These are phyloP conservation scores for Tetramorium simillimum DNA, from an alignment of 1,140 invertebrate genomes.

Conservation along the genomic window DNA sequence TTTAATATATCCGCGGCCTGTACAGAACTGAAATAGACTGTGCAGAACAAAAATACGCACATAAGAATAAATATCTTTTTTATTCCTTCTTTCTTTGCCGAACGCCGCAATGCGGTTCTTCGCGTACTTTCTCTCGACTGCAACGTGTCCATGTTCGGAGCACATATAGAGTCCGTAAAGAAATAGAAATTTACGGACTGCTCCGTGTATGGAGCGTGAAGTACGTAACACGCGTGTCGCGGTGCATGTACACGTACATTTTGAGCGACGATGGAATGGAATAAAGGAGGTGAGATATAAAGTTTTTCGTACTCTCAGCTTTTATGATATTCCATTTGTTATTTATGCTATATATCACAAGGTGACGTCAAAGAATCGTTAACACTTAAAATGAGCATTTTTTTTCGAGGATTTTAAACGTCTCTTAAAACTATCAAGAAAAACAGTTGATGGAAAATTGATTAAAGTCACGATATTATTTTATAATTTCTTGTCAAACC, in stretches of 20 bases:
- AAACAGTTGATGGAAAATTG: background rate
- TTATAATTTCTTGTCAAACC: background rate
- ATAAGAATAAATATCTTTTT: background rate
- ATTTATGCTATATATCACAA: background rate
- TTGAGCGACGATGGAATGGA: constrained; percentile 8
- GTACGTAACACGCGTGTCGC: constrained; percentile 40
- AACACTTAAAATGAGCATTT: background rate
- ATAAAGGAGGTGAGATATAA: constrained; percentile 48
- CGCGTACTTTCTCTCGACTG: constrained; percentile 17
- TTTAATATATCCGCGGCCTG: too few relatives aligned
- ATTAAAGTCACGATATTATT: background rate
- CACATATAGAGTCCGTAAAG: constrained; percentile 33
- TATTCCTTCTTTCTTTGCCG: constrained; percentile 28
- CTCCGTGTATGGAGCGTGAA: constrained; percentile 25
- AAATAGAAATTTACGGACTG: constrained; percentile 55
- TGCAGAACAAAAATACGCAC: background rate
- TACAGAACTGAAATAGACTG: too few relatives aligned
- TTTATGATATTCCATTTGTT: constrained; percentile 36
- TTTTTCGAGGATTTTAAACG: too few relatives aligned
- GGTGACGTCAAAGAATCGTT: background rate
- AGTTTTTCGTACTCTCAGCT: constrained; percentile 39
- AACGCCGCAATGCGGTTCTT: constrained; percentile 51
- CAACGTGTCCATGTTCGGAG: constrained; percentile 39
- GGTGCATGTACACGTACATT: constrained; percentile 31
- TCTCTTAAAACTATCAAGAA: background rate